A percentile compares a stretch with the other conserved stretches of the same genome.
phyloP scores from a whole-genome alignment of 1,140 invertebrate species.

The Diplogasteroides magnus region DNA sequence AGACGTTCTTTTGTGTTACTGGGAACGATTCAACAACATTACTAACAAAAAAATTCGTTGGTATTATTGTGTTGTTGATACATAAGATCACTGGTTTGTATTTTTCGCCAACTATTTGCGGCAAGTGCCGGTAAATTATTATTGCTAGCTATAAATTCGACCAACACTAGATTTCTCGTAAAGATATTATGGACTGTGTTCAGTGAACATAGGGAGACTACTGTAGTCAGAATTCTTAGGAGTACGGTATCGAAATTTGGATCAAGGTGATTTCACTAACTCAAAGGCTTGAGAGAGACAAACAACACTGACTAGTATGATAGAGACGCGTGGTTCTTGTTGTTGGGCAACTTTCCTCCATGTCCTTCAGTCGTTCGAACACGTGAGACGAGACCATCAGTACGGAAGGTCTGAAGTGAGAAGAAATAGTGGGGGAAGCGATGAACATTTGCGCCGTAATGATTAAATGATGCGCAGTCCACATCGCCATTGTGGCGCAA shows the following conservation, averaged over 20 bases:
- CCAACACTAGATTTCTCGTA: background rate
- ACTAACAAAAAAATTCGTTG: too few relatives aligned
- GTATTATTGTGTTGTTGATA: too few relatives aligned
- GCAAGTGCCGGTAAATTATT: too few relatives aligned
- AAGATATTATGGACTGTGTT: background rate
- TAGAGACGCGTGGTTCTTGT: slow-evolving; percentile 25
- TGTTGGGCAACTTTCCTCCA: background rate
- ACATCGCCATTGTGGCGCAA: too few relatives aligned
- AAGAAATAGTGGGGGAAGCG: too few relatives aligned
- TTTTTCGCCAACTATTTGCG: too few relatives aligned
- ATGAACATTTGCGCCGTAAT: too few relatives aligned
- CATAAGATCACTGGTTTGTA: too few relatives aligned
- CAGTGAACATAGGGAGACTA: background rate
- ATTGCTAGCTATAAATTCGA: too few relatives aligned
- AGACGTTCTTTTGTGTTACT: too few relatives aligned
- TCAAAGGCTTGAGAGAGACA: background rate
- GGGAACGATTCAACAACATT: too few relatives aligned
- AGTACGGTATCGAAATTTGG: background rate
- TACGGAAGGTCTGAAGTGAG: slow-evolving; percentile 29
- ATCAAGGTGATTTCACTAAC: background rate
- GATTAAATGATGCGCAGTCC: too few relatives aligned
- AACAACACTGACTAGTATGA: slow-evolving; percentile 37
- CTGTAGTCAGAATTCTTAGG: background rate
- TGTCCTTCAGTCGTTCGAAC: slow-evolving; percentile 18
- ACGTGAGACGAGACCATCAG: slow-evolving; percentile 37